Evolutionary conservation across 2,888 invertebrate species (phyloP), one percentile per base, ranked within the genome.

Genomic region (Deladenus siricidicola): DNA sequence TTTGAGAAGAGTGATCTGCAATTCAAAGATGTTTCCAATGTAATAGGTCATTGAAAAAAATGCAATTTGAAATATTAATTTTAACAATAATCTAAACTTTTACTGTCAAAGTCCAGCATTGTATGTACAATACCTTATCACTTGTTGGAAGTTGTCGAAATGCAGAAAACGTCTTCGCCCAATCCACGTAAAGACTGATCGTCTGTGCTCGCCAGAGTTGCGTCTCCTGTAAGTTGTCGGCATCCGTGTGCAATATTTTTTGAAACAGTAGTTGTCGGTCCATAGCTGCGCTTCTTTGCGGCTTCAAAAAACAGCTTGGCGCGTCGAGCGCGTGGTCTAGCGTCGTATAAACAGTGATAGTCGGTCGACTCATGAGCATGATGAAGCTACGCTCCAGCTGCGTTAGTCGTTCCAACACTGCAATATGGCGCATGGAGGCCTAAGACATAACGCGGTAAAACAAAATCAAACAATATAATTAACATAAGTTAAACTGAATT

Each of bases 161-260:
- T 8, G 70, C 62, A 29, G 69, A 56, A 48, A 77, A 78, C 0
- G 76, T 78, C 63, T 78, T 78, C 4, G 74, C 75, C 77, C 77
- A 77, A 51, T 77, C 77, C 28, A 77, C 72, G 60, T 76, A 77
- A 8, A 77, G 57, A 24, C 77, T 68, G 43, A 77, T 76, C 8
- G 78, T 67, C 6, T 77, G 62, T 19, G 72, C 70, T 48, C 77
- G 62, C 77, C 77, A 78, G 58, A 78, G 78, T 4, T n/a, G n/a
- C n/a, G n/a, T n/a, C n/a, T n/a, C n/a, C n/a, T n/a, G n/a, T n/a
- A n/a, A n/a, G n/a, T n/a, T n/a, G n/a, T n/a, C n/a, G n/a, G n/a
- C n/a, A n/a, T n/a, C n/a, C n/a, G n/a, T n/a, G n/a, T n/a, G n/a
- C n/a, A n/a, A n/a, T n/a, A n/a, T n/a, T n/a, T n/a, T n/a, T n/a